Conservation (phyloP, 1,140 invertebrate species). For the Matsumurasca onukii region DNA sequence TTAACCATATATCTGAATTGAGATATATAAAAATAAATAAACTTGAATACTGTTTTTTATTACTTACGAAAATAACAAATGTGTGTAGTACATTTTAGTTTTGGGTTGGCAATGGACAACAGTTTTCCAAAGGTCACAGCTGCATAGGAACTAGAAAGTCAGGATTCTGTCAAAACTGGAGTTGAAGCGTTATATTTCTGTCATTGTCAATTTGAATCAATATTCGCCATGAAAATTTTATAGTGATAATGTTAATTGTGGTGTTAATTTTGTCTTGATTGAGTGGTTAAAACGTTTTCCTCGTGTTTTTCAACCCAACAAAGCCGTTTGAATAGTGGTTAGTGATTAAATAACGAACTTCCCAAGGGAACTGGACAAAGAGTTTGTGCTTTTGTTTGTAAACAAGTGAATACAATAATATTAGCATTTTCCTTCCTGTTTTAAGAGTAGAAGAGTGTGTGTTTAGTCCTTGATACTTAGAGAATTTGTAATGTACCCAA, state of each 20-base stretch:
- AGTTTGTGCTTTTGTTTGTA: conserved; percentile 6
- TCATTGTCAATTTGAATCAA: background rate
- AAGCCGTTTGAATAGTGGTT: background rate
- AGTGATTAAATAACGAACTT: background rate
- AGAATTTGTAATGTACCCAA: conserved; percentile 40
- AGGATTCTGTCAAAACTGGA: conserved; percentile 16
- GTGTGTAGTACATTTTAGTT: too few species aligned
- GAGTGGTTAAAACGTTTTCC: background rate
- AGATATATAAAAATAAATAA: too few species aligned
- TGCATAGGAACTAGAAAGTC: too few species aligned
- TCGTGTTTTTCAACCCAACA: background rate
- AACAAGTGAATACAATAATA: conserved; percentile 5
- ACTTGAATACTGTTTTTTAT: too few species aligned
- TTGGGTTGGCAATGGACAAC: conserved; percentile 15
- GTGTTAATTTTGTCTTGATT: conserved; percentile 8
- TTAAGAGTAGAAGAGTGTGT: background rate
- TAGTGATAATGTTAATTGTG: conserved; percentile 2
- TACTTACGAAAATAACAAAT: too few species aligned
- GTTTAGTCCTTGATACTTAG: background rate
- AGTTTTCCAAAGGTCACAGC: conserved; percentile 19
- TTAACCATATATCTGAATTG: too few species aligned
- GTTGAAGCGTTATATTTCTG: conserved; percentile 18
- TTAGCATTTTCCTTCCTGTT: background rate
- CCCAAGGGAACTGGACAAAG: conserved; percentile 18
- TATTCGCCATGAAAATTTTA: conserved; percentile 7